These are phyloP conservation scores for Crocidura indochinensis DNA, from an alignment of 2,797 vertebrate species.

Conservation along the genomic window DNA sequence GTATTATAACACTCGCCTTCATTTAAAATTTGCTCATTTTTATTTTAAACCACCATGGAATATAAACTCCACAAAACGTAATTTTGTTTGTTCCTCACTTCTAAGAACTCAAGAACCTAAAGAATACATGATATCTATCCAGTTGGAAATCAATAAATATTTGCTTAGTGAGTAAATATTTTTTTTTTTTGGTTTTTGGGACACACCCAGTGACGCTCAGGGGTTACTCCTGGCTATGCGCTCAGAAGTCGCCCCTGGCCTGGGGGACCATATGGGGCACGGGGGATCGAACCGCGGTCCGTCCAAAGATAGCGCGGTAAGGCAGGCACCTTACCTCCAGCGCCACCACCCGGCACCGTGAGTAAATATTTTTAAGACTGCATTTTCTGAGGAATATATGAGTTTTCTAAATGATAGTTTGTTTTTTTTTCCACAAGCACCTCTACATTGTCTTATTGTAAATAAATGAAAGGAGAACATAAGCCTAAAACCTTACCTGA, in stretches of 20 bases:
- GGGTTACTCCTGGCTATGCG: too few relatives aligned
- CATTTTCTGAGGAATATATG: neutral
- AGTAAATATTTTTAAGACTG: neutral
- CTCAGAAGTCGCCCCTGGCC: too few relatives aligned
- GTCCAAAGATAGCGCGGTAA: too few relatives aligned
- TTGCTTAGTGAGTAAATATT: neutral
- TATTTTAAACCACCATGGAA: slow-evolving; percentile 24
- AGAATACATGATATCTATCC: neutral
- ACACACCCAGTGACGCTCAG: too few relatives aligned
- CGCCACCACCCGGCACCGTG: too few relatives aligned
- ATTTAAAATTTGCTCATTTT: slow-evolving; percentile 15
- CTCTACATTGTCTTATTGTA: neutral
- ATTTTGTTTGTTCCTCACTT: neutral
- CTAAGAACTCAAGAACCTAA: neutral
- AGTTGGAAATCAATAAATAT: slow-evolving; percentile 13
- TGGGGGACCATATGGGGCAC: too few relatives aligned
- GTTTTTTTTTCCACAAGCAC: neutral
- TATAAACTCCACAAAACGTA: neutral
- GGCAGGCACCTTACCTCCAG: too few relatives aligned
- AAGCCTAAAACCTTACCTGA: slow-evolving; percentile 47
- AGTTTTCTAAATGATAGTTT: neutral
- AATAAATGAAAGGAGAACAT: neutral
- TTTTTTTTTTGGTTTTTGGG: neutral
- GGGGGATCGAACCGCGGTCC: too few relatives aligned
- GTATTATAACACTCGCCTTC: neutral